phyloP scores from a whole-genome alignment of 2,888 invertebrate species.

The Drosophila imparisetae region DNA sequence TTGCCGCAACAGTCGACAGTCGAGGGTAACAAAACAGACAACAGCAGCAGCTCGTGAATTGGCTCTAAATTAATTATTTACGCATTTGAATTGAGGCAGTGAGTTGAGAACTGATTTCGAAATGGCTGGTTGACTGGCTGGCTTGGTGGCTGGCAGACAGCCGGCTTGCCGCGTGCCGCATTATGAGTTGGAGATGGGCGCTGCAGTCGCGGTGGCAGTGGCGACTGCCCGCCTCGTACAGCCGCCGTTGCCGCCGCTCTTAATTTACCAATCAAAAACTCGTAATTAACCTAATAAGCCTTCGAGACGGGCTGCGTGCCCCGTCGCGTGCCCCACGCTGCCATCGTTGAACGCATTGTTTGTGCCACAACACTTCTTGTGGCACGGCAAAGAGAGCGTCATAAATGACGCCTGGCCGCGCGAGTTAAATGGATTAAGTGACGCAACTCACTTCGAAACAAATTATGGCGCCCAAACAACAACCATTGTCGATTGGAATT shows the following conservation, averaged over 20 bases:
- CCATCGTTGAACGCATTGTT: constrained; percentile 36
- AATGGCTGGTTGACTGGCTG: constrained; percentile 55
- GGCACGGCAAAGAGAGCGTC: constrained; percentile 32
- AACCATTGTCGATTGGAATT: constrained; percentile 44
- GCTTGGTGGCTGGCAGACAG: constrained; percentile 35
- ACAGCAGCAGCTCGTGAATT: constrained; percentile 65
- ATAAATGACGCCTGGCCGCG: constrained; percentile 62
- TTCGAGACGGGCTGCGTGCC: constrained; percentile 56
- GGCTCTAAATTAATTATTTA: constrained; percentile 80
- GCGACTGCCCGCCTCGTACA: constrained; percentile 34
- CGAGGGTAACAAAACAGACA: constrained; percentile 8
- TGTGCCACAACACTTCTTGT: constrained; percentile 21
- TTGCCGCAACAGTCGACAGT: constrained; percentile 21
- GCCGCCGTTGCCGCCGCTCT: constrained; percentile 42
- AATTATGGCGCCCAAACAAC: constrained; percentile 60
- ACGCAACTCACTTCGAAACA: constrained; percentile 71
- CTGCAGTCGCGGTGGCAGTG: constrained; percentile 1
- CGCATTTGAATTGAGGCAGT: constrained; percentile 79
- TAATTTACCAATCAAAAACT: constrained; percentile 81
- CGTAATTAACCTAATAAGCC: constrained; percentile 81
- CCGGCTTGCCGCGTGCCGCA: constrained; percentile 68
- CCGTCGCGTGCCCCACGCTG: constrained; percentile 72
- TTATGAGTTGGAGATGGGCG: constrained; percentile 26
- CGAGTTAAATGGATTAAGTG: constrained; percentile 72
- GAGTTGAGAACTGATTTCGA: constrained; percentile 77